A percentile compares a stretch with the other conserved stretches of the same genome.
Conservation (phyloP, 2,888 invertebrate genomes). For the Elgonia sp. region DNA sequence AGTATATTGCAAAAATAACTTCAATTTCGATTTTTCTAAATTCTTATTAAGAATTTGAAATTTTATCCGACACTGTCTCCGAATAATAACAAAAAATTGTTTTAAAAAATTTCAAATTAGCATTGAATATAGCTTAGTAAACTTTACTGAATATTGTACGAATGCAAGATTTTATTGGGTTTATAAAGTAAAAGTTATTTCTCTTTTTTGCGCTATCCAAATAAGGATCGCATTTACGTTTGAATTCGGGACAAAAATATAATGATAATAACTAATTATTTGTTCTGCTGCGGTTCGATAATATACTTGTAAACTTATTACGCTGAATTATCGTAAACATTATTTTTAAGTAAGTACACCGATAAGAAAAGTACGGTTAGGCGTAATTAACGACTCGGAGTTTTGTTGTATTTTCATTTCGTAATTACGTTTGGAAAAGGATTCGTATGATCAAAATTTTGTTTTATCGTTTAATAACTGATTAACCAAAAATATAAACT, state of each 20-base stretch:
- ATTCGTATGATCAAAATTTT: slow-evolving; percentile 22
- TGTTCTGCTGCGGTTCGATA: slow-evolving; percentile 54
- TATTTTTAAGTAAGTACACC: slow-evolving; percentile 58
- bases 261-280: slow-evolving; percentile 61
- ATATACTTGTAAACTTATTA: slow-evolving; percentile 71
- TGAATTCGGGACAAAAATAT: slow-evolving; percentile 42
- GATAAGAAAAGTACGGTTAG: slow-evolving; percentile 52
- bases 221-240: slow-evolving; percentile 35
- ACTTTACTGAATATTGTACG: slow-evolving; percentile 3
- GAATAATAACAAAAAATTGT: too few relatives aligned
- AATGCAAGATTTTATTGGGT: slow-evolving; percentile 40
- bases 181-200: slow-evolving; percentile 51
- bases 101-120: not conserved
- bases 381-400: slow-evolving; percentile 28
- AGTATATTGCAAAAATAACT: not conserved
- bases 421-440: slow-evolving; percentile 36
- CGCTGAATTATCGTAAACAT: slow-evolving; percentile 66
- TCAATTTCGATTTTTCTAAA: too few relatives aligned
- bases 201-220: slow-evolving; percentile 47
- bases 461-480: slow-evolving; percentile 23
- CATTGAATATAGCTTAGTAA: not conserved
- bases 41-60: not conserved
- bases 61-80: too few relatives aligned
- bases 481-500: slow-evolving; percentile 41
- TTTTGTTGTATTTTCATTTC: slow-evolving; percentile 53